A percentile compares a stretch with the other conserved stretches of the same genome.
Conservation (phyloP, 2,797 vertebrate genomes). For the Molothrus ater region DNA sequence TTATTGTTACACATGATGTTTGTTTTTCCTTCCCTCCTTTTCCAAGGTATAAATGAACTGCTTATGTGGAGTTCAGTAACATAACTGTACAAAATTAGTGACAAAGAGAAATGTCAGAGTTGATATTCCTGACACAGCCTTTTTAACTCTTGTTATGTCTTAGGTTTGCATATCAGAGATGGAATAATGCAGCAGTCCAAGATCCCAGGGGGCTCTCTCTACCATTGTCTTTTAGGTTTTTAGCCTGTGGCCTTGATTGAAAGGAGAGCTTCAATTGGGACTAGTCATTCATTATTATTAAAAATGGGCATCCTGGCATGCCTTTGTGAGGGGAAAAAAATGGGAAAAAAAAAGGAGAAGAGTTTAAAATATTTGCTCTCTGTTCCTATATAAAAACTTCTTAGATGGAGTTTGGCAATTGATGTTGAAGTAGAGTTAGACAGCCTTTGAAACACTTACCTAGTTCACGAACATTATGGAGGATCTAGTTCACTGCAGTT, state of each 20-base stretch:
- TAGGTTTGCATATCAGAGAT: conserved; percentile 37
- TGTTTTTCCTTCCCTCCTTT: conserved; percentile 15
- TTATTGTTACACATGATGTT: not conserved
- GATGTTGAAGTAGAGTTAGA: conserved; percentile 29
- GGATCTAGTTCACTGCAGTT: conserved; percentile 27
- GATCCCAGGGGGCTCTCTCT: conserved; percentile 56
- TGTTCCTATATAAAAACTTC: conserved; percentile 37
- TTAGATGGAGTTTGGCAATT: conserved; percentile 23
- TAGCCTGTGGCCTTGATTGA: conserved; percentile 69
- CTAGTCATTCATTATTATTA: conserved; percentile 7
- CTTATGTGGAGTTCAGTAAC: conserved; percentile 43
- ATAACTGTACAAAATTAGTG: conserved; percentile 68
- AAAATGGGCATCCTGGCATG: conserved; percentile 18
- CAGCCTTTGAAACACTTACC: conserved; percentile 61
- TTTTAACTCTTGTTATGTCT: conserved; percentile 66
- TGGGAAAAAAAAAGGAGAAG: fast-evolving
- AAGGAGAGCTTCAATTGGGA: conserved; percentile 41
- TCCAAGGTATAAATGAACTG: conserved; percentile 41
- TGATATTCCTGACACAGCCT: conserved; percentile 66
- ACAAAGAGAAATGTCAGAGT: conserved; percentile 70
- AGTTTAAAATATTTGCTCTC: conserved; percentile 58
- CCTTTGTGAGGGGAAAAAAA: not conserved
- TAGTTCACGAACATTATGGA: not conserved
- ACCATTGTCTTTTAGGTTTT: conserved; percentile 67
- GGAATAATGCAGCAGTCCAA: conserved; percentile 61